A percentile compares a stretch with the other conserved stretches of the same genome.
Evolutionary conservation across 1,140 invertebrate species (phyloP).

Genomic region (Drosophila lacteicornis): DNA sequence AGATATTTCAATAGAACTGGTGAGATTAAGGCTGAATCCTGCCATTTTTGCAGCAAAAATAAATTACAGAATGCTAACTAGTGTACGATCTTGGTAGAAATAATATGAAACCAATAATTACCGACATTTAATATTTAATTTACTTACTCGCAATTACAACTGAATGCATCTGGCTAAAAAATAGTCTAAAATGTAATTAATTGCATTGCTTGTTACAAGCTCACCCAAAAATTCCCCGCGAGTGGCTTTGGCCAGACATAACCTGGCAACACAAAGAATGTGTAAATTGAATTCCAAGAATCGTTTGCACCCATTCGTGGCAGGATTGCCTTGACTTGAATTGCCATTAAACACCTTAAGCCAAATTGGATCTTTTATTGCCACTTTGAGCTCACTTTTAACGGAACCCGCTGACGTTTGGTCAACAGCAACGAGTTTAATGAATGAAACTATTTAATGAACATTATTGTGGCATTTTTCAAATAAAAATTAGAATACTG

Average conservation of each 20-base stretch:
- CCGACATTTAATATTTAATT: background rate
- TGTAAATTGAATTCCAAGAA: constrained; percentile 31
- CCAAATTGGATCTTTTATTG: constrained; percentile 19
- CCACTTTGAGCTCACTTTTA: constrained; percentile 2
- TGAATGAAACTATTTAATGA: background rate
- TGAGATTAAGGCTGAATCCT: background rate
- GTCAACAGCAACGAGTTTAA: background rate
- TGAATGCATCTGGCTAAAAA: background rate
- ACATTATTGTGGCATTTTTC: no score
- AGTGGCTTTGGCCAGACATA: constrained; percentile 14
- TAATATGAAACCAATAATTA: no score
- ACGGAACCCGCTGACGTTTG: background rate
- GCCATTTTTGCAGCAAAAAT: background rate
- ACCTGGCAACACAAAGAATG: constrained; percentile 7
- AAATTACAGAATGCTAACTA: no score
- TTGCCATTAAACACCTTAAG: constrained; percentile 17
- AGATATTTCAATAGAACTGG: background rate
- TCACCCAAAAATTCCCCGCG: constrained; percentile 2
- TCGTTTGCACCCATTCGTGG: constrained; percentile 6
- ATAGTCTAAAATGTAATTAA: background rate
- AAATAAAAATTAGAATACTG: no score
- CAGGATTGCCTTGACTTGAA: constrained; percentile 36
- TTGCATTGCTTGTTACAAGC: constrained; percentile 10
- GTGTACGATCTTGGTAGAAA: no score
- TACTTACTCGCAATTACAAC: background rate